Base-by-base conservation (phyloP, 2,888 invertebrate species). In the Galeruca laticollis region DNA sequence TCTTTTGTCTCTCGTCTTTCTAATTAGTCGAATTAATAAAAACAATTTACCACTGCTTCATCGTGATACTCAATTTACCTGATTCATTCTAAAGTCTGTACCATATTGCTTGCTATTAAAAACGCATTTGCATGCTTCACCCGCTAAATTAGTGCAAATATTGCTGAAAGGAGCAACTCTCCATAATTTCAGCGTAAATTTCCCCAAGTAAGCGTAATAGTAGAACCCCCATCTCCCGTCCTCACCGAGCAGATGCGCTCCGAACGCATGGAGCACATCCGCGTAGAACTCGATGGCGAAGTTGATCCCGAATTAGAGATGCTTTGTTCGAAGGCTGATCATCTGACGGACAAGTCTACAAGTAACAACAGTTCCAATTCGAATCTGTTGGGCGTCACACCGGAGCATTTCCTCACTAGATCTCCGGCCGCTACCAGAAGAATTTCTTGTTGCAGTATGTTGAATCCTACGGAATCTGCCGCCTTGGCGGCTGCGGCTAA, bases 391-490 rank as follows among this genome's bases (percentile, higher is more conserved):
- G 86, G 86, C 60, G 88, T 91, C 60, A 91, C 91, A 80, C 88
- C 89, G 57, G 91, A 92, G 77, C 87, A 88, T 75, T 91, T 91
- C 77, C 85, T 92, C 26, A 93, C 91, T 75, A 91, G 91, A 80
- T 94, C 94, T 1, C 94, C 94, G 4, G 93, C 95, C 66, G 95
- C 96, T 10, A 94, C 95, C 8, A 89, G 97, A 73, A 88, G 97
- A 76, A 96, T 97, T 82, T 96, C 96, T 75, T 95, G 95, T 84
- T 96, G 96, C 70, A 96, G 95, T 80, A 91, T 95, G 75, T 90
- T 96, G 80, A 96, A 94, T 83, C 90, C 91, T 3, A 90, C 89
- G 54, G 92, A 91, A 82, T 88, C 89, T 20, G 87, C 89, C 1
- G 87, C 88, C 26, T 79, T 88, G 54, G 90, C 90, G n/a, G 89